Percentiles rank a stretch among this genome's conserved stretches.
phyloP scores from a whole-genome alignment of 2,797 vertebrate genomes.

The Ceryle rudis region DNA sequence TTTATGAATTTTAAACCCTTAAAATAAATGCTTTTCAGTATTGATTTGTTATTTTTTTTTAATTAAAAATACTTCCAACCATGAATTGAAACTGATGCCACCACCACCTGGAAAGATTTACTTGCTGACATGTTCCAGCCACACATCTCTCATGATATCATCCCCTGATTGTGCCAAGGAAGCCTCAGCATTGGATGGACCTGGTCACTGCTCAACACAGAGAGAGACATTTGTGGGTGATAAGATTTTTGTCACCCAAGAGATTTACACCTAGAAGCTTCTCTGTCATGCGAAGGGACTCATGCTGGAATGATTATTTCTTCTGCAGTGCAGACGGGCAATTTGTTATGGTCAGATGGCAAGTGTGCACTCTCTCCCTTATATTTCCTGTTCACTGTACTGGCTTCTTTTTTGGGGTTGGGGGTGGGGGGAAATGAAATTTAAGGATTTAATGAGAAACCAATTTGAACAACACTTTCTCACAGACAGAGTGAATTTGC shows the following conservation, averaged over 20 bases:
- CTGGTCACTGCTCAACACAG: background rate
- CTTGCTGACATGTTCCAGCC: slow-evolving; percentile 18
- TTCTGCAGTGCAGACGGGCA: slow-evolving; percentile 75
- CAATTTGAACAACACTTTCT: slow-evolving; percentile 79
- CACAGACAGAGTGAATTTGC: slow-evolving; percentile 83
- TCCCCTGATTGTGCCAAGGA: background rate
- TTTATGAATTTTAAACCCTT: slow-evolving; percentile 71
- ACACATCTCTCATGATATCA: background rate
- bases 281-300: slow-evolving; percentile 40
- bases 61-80: slow-evolving; percentile 76
- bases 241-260: background rate
- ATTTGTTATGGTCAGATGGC: slow-evolving; percentile 63
- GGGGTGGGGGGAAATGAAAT: slow-evolving; percentile 23
- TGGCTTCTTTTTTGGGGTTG: slow-evolving; percentile 76
- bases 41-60: slow-evolving; percentile 71
- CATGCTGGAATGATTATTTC: slow-evolving; percentile 43
- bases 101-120: slow-evolving; percentile 47
- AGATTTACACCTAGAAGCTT: slow-evolving; percentile 20
- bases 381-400: slow-evolving; percentile 77
- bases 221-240: background rate
- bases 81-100: slow-evolving; percentile 68
- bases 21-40: slow-evolving; percentile 77
- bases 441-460: slow-evolving; percentile 76
- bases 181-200: background rate
- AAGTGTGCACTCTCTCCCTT: slow-evolving; percentile 50